These are phyloP conservation scores for Osmerus eperlanus DNA, from an alignment of 2,113 vertebrate genomes.

Conservation along the genomic window DNA sequence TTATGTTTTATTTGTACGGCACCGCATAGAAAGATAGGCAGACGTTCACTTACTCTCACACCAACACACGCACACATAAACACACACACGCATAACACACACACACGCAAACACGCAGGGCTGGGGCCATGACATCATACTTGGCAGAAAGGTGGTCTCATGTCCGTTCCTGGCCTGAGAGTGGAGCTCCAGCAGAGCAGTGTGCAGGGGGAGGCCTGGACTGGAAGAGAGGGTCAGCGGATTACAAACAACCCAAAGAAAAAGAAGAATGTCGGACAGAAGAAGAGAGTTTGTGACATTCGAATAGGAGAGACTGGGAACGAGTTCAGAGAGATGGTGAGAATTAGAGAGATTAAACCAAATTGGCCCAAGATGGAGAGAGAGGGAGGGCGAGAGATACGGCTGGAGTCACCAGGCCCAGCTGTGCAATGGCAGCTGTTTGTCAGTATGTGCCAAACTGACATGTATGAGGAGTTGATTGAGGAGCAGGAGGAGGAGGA, in stretches of 20 bases:
- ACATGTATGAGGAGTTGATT: conserved; percentile 42
- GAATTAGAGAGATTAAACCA: background rate
- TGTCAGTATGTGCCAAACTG: conserved; percentile 43
- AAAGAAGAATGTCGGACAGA: background rate
- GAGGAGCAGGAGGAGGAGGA: conserved; percentile 29
- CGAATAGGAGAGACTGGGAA: background rate
- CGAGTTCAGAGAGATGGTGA: background rate
- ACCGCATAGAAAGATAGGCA: conserved; percentile 2
- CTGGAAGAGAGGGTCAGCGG: conserved; percentile 32
- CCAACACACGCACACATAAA: background rate
- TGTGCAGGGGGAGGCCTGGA: conserved; percentile 60
- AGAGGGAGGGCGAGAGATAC: conserved; percentile 11
- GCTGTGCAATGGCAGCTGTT: conserved; percentile 61
- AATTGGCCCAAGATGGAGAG: conserved; percentile 15
- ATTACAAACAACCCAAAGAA: too few relatives aligned
- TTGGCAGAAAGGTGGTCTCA: conserved; percentile 55
- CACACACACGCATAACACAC: too few relatives aligned
- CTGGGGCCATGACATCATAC: conserved; percentile 64
- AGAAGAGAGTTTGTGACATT: background rate
- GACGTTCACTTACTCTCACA: conserved; percentile 10
- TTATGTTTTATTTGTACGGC: conserved; percentile 16
- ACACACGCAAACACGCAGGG: conserved; percentile 32
- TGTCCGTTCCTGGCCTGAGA: conserved; percentile 65
- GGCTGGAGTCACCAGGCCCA: conserved; percentile 17
- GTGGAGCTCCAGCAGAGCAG: conserved; percentile 51